Base-by-base conservation (phyloP, 2,888 invertebrate species). In the Lasioglossum oenotherae region DNA sequence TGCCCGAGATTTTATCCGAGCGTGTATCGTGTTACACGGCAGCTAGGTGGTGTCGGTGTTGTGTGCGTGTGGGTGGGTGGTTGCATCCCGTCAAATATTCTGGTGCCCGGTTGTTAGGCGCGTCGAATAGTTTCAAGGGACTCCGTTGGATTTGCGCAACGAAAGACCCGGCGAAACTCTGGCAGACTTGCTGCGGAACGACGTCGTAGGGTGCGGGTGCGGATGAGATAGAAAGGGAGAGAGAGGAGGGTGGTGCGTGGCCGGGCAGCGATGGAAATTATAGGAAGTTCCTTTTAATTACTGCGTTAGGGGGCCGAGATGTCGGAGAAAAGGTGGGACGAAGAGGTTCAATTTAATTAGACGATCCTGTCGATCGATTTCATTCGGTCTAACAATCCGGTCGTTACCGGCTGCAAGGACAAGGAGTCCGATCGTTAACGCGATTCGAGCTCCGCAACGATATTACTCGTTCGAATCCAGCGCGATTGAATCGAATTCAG, bases 261-360 rank as follows among this genome's bases (percentile, higher is more conserved):
- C 78, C 64, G 69, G n/a, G 84, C 86, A 81, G 80, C 78, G 86
- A 84, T 80, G 80, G 80, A 86, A 91, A 92, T 93, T 92, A 92
- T 86, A 82, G 89, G 80, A 90, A 90, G 90, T 92, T 87, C 84
- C 90, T 91, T 93, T 93, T 92, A 92, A 93, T 93, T 92, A 91
- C 90, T 85, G 82, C 76, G 89, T 88, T 87, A 79, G 86, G 85
- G 88, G 46, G 35, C 78, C 69, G 72, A 81, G 81, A 83, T 72
- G 82, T 77, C 79, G 88, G 81, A 78, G 80, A 81, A 85, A 83
- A 69, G 81, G 71, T 64, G 27, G 73, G 49, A 78, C 80, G 80
- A 77, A 81, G 85, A 78, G 82, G 86, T 82, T 86, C 86, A 87
- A 89, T 89, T 92, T 90, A 92, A 93, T 93, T 92, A 92, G 90